Evolutionary conservation across 2,113 vertebrate species (phyloP).

Genomic region (Mixornis gularis): DNA sequence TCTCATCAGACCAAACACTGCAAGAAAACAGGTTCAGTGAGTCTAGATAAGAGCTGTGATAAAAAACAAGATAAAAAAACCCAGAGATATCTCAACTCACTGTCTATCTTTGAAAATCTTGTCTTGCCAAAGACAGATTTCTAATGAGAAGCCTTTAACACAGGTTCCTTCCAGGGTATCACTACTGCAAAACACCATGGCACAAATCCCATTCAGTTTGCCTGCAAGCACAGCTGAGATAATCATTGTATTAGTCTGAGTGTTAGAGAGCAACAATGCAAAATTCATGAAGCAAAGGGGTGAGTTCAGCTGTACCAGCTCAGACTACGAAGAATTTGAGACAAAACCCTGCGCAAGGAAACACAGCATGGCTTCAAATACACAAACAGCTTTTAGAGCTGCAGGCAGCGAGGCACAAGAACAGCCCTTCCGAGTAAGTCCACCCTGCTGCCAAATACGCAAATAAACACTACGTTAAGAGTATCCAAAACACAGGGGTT

Average conservation of each 20-base stretch:
- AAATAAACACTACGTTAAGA: fast-evolving
- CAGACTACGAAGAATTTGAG: fast-evolving
- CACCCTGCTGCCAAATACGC: background rate
- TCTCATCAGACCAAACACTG: background rate
- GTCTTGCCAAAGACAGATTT: background rate
- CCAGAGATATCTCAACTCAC: background rate
- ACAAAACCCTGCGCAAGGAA: background rate
- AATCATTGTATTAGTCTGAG: fast-evolving
- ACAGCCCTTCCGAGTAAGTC: background rate
- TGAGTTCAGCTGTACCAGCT: background rate
- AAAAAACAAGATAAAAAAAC: background rate
- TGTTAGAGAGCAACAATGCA: background rate
- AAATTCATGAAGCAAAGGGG: background rate
- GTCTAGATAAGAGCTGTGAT: background rate
- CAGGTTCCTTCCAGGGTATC: background rate
- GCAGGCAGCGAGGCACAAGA: background rate
- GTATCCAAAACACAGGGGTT: fast-evolving
- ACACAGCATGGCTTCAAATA: background rate
- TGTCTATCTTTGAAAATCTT: background rate
- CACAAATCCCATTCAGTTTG: background rate
- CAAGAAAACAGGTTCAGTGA: background rate
- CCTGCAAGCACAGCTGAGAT: background rate
- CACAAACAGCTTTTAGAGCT: background rate
- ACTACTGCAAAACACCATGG: background rate
- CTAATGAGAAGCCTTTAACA: background rate